Evolutionary conservation across 2,888 invertebrate genomes (phyloP), one percentile per base, ranked within the genome.

Genomic region (Allolobophora icterica): DNA sequence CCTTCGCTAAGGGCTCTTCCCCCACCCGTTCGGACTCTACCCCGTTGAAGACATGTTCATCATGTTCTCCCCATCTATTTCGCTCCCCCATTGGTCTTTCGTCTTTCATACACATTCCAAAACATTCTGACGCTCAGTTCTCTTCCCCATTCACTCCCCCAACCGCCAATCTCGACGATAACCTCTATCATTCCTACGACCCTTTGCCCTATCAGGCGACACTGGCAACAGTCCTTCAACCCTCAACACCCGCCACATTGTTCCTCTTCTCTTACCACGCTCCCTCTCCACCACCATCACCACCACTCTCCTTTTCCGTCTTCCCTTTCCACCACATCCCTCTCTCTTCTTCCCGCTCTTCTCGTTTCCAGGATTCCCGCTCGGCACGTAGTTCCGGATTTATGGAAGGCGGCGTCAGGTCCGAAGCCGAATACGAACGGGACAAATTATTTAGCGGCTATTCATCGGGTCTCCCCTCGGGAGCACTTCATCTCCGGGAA

Each of bases 391-490:
- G 30, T n/a, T 30, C 30, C 71, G 17, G 71, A 71, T 71, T 71
- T 71, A 71, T 71, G 71, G 71, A 71, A 5, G 71, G 71, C 30
- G 3, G 30, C 71, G 71, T 71, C 71, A 13, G 8, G 87, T 34
- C 38, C 35, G 15, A 8, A 34, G 34, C 17, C 38, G 34, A 6
- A n/a, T 21, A 4, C 87, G 87, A 87, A 38, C 17, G 34, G 35
- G 87, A 87, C 87, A 87, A 87, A 87, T 87, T 87, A 87, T 87
- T 87, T 87, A 87, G 35, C 87, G 87, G 35, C 87, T 34, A 35
- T 87, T 38, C 34, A 38, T 35, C 35, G 34, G 34, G 34, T 6
- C 34, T 38, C 6, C 87, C 87, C 87, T 34, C 87, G 38, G 87
- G 87, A 87, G n/a, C 87, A 38, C 87, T 87, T 87, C 87, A 87